These are phyloP conservation scores for Bucco capensis DNA, from an alignment of 2,113 vertebrate species.

Conservation along the genomic window DNA sequence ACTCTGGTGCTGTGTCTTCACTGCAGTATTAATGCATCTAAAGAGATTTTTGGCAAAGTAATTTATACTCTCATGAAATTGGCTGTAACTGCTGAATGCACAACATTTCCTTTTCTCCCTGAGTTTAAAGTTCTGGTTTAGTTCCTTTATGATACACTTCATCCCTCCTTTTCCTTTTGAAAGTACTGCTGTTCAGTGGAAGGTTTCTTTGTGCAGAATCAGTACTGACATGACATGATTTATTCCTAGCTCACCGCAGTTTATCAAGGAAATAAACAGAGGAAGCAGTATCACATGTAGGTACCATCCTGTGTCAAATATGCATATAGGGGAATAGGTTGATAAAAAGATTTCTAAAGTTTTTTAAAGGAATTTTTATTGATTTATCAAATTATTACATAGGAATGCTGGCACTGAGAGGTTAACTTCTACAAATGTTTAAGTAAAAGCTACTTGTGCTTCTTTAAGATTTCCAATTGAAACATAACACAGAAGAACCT, in stretches of 20 bases:
- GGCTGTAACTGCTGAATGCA: conserved; percentile 32
- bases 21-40: conserved; percentile 43
- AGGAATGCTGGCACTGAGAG: background rate
- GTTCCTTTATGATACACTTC: conserved; percentile 9
- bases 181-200: background rate
- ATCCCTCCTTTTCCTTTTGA: conserved; percentile 2
- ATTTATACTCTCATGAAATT: conserved; percentile 54
- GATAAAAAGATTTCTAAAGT: background rate
- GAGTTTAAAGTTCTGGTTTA: background rate
- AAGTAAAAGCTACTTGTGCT: background rate
- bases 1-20: conserved; percentile 13
- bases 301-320: background rate
- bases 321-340: background rate
- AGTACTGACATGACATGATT: background rate
- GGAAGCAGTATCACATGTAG: background rate
- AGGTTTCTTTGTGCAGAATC: conserved; percentile 23
- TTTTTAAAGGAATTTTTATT: background rate
- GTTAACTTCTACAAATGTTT: background rate
- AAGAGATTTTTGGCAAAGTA: conserved; percentile 62
- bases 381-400: background rate
- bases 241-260: conserved; percentile 14
- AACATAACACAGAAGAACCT: background rate
- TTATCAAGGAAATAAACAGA: conserved; percentile 49
- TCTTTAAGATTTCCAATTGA: background rate
- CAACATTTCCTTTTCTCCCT: background rate